Conservation (phyloP, 2,888 invertebrate genomes). For the Strigamia transsilvanica region DNA sequence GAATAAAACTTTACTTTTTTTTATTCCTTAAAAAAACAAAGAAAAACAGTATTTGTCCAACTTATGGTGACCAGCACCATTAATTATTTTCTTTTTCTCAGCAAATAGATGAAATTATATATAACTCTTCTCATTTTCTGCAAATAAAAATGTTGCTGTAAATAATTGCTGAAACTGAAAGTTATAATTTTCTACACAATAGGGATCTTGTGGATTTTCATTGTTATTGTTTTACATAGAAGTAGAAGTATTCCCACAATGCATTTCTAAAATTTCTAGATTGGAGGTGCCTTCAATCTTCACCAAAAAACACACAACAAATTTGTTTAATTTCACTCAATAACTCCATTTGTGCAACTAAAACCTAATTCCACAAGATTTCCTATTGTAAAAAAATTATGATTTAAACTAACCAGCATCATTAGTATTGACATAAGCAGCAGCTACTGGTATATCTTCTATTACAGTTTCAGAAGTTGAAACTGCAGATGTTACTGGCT, state of each 20-base stretch:
- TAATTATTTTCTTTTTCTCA: neutral
- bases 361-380: too few species aligned
- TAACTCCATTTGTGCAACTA: too few species aligned
- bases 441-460: neutral
- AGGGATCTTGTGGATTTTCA: too few species aligned
- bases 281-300: too few species aligned
- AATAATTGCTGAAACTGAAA: neutral
- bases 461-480: neutral
- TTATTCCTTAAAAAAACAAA: neutral
- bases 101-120: neutral
- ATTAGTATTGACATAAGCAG: neutral
- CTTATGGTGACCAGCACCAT: constrained; percentile 2
- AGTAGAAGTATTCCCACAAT: too few species aligned
- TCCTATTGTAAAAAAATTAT: too few species aligned
- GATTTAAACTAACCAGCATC: neutral
- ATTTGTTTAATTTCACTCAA: too few species aligned
- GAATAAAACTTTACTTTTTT: neutral
- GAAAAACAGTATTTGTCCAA: neutral
- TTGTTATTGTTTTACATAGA: too few species aligned
- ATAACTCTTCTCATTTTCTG: constrained; percentile 24
- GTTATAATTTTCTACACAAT: too few species aligned
- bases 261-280: too few species aligned
- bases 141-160: neutral
- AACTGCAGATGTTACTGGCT: neutral
- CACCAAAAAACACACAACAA: too few species aligned